phyloP scores from a whole-genome alignment of 2,888 invertebrate genomes.

The Tachina lurida region DNA sequence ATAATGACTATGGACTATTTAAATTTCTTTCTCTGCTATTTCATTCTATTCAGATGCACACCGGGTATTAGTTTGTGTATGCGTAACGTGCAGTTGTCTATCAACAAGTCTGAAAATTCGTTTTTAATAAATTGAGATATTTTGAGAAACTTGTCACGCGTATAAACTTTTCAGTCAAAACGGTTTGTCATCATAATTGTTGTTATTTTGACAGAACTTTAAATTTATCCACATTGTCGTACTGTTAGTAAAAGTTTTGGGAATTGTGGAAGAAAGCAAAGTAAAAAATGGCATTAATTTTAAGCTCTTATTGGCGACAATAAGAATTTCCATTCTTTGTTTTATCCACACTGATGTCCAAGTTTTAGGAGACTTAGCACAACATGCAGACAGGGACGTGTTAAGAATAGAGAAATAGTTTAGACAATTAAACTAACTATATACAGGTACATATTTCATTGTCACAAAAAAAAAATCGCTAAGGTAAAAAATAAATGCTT shows the following conservation, averaged over 20 bases:
- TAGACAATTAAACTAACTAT: neutral
- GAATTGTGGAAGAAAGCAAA: slow-evolving; percentile 4
- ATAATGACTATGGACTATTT: slow-evolving; percentile 42
- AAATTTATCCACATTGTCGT: slow-evolving; percentile 32
- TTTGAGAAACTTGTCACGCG: slow-evolving; percentile 68
- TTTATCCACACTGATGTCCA: slow-evolving; percentile 19
- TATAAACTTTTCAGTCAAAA: slow-evolving; percentile 67
- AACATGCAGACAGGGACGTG: slow-evolving; percentile 46
- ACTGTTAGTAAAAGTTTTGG: slow-evolving; percentile 9
- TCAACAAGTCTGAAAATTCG: slow-evolving; percentile 65
- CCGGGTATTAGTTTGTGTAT: neutral
- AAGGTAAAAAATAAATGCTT: no score
- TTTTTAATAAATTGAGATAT: slow-evolving; percentile 65
- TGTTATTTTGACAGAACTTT: slow-evolving; percentile 49
- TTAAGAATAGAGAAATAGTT: slow-evolving; percentile 45
- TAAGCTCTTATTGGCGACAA: slow-evolving; percentile 62
- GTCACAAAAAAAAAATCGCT: neutral
- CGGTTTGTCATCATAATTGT: slow-evolving; percentile 67
- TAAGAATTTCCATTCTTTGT: slow-evolving; percentile 40
- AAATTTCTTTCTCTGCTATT: slow-evolving; percentile 2
- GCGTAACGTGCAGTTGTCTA: slow-evolving; percentile 25
- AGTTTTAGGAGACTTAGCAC: slow-evolving; percentile 28
- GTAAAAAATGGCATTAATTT: slow-evolving; percentile 54
- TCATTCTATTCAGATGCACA: neutral
- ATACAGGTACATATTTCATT: slow-evolving; percentile 10